These are phyloP conservation scores for Griposia aprilina DNA, from an alignment of 2,888 invertebrate genomes.

Conservation along the genomic window DNA sequence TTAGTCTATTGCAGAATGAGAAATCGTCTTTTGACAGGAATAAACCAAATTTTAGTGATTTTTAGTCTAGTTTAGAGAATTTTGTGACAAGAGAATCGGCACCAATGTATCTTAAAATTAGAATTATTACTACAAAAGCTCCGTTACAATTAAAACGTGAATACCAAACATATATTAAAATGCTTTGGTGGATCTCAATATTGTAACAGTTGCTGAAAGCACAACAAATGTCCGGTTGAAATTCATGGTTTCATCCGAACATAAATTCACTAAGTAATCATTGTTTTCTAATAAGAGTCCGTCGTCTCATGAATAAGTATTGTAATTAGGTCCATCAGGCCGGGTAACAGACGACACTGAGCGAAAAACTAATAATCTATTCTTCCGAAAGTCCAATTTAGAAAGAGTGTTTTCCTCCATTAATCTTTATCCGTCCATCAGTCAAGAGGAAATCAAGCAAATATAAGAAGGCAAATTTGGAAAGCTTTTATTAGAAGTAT, in stretches of 20 bases:
- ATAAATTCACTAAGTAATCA: constrained; percentile 74
- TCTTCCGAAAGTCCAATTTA: constrained; percentile 77
- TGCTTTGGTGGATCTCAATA: constrained; percentile 1
- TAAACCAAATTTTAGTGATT: too few species aligned
- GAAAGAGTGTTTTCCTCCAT: constrained; percentile 80
- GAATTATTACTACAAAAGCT: background rate
- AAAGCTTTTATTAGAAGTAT: constrained; percentile 53
- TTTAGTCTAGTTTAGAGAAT: too few species aligned
- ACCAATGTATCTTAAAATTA: background rate
- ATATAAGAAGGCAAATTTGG: constrained; percentile 69
- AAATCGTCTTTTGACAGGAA: too few species aligned
- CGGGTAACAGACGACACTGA: constrained; percentile 60
- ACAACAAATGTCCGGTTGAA: constrained; percentile 56
- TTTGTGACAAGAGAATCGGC: too few species aligned
- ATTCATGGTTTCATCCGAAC: constrained; percentile 67
- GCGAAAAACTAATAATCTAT: constrained; percentile 83
- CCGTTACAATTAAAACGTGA: background rate
- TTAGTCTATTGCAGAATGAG: too few species aligned
- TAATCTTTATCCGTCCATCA: constrained; percentile 83
- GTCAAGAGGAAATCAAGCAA: constrained; percentile 73
- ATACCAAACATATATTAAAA: background rate
- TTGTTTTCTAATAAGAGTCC: constrained; percentile 73
- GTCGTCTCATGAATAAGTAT: constrained; percentile 76
- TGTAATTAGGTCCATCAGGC: constrained; percentile 72
- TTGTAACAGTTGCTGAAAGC: constrained; percentile 43